These are phyloP conservation scores for Cnemophilus loriae DNA, from an alignment of 2,113 vertebrate genomes.

Conservation along the genomic window DNA sequence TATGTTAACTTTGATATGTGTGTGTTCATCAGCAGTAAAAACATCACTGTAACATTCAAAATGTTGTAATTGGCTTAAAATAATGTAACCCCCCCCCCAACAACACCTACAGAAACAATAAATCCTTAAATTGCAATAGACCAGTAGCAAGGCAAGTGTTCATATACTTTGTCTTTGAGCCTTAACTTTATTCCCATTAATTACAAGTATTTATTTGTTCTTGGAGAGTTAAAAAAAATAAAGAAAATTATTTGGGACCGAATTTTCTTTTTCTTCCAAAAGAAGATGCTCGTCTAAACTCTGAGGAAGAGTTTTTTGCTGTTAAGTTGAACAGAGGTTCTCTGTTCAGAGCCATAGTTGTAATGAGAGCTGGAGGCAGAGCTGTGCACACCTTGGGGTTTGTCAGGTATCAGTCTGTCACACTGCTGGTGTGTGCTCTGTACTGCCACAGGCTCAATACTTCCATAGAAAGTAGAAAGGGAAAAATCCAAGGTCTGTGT, in stretches of 20 bases:
- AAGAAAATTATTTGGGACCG: not conserved
- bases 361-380: not conserved
- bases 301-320: not conserved
- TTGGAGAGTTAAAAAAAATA: not conserved
- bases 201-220: not conserved
- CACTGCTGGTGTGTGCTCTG: not conserved
- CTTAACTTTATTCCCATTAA: not conserved
- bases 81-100: fast-evolving
- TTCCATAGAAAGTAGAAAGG: not conserved
- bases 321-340: not conserved
- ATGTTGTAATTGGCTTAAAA: not conserved
- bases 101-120: not conserved
- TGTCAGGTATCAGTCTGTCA: not conserved
- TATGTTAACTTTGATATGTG: not conserved
- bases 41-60: not conserved
- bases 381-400: not conserved
- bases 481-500: not conserved
- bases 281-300: not conserved
- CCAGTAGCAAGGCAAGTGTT: not conserved
- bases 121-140: not conserved
- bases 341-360: not conserved
- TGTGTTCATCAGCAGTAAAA: not conserved
- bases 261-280: not conserved
- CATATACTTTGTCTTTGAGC: not conserved
- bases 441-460: not conserved